Evolutionary conservation across 2,888 invertebrate species (phyloP).

Genomic region (Platycheirus rosarum): DNA sequence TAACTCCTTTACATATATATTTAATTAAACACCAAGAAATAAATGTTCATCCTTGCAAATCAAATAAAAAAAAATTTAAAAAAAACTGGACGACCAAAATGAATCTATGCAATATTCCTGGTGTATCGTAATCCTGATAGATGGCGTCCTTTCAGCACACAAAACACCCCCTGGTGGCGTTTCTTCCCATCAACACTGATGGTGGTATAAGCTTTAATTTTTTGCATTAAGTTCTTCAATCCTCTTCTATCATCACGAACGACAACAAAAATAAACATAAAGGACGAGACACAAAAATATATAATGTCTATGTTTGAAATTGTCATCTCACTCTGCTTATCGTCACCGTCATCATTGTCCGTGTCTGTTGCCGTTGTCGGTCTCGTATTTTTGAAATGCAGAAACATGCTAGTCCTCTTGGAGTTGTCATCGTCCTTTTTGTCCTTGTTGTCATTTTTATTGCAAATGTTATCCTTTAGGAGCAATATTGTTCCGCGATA

Average conservation of each 20-base stretch:
- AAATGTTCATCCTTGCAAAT: constrained; percentile 40
- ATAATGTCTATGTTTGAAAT: constrained; percentile 67
- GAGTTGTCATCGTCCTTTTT: constrained; percentile 9
- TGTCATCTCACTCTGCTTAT: constrained; percentile 56
- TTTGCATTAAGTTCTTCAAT: constrained; percentile 37
- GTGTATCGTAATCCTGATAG: constrained; percentile 60
- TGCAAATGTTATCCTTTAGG: constrained; percentile 69
- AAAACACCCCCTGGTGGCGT: constrained; percentile 44
- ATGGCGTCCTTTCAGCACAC: constrained; percentile 43
- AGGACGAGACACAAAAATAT: constrained; percentile 35
- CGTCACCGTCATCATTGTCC: constrained; percentile 53
- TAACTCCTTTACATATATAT: constrained; percentile 47
- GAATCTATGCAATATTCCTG: constrained; percentile 65
- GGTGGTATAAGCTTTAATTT: constrained; percentile 61
- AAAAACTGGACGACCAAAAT: constrained; percentile 51
- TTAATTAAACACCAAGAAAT: constrained; percentile 68
- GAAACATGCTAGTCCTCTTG: constrained; percentile 5
- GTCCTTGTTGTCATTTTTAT: constrained; percentile 63
- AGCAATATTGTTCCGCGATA: constrained; percentile 59
- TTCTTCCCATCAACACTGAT: not conserved
- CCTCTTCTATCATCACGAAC: constrained; percentile 2
- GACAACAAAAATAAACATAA: constrained; percentile 22
- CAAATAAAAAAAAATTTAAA: not conserved
- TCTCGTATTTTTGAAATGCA: constrained; percentile 39
- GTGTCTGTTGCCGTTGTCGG: constrained; percentile 16